These are phyloP conservation scores for Seira sanloemensis DNA, from an alignment of 2,888 invertebrate species.

Conservation along the genomic window DNA sequence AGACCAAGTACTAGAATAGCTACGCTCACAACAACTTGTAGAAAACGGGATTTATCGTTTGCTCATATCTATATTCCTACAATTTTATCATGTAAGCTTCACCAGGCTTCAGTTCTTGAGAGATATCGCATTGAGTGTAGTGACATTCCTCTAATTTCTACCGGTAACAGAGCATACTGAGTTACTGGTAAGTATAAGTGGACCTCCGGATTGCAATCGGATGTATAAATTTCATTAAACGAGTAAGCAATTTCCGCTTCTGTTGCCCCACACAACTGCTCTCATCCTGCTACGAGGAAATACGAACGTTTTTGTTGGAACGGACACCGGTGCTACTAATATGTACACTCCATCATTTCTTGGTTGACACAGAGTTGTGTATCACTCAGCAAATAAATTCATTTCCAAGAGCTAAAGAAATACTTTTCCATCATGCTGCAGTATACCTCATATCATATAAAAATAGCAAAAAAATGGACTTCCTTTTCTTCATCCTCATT, in stretches of 20 bases:
- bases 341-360: neutral
- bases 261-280: neutral
- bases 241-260: slow-evolving; percentile 56
- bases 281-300: neutral
- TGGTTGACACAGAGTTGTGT: neutral
- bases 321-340: neutral
- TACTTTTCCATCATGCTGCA: too few relatives aligned
- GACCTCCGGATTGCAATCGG: slow-evolving; percentile 58
- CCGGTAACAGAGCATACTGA: too few relatives aligned
- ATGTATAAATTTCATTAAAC: slow-evolving; percentile 58
- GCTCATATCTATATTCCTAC: too few relatives aligned
- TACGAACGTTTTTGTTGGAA: neutral
- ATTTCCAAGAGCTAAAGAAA: too few relatives aligned
- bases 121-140: too few relatives aligned
- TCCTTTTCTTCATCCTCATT: neutral
- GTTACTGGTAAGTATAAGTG: too few relatives aligned
- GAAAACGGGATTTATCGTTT: too few relatives aligned
- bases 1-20: too few relatives aligned
- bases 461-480: neutral
- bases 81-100: too few relatives aligned
- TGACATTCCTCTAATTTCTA: too few relatives aligned
- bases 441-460: neutral
- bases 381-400: neutral
- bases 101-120: too few relatives aligned
- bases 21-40: too few relatives aligned